Base-by-base conservation (phyloP, 1,140 invertebrate genomes). In the Heliconius nattereri region DNA sequence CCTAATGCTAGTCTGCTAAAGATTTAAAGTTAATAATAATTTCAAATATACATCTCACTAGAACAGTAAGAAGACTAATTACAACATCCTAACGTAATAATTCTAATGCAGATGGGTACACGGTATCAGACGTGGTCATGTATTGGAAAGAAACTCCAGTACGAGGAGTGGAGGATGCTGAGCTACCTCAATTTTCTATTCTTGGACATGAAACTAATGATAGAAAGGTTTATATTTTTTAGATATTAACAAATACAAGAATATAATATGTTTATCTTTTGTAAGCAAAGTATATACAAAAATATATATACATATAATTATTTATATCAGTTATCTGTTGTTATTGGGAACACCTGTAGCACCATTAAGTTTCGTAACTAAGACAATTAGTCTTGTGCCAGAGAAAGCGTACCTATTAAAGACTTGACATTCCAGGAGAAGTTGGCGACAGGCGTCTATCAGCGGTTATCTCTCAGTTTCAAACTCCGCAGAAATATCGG, bases 91-190 rank as follows among this genome's bases (percentile, higher is more conserved):
- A 91, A 93, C 89, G 81, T 89, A 71, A 49, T 66, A 66, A 32
- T 86, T 79, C 81, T 84, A 81, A 86, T 94, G 74, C 93, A 99
- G 99, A 99, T 96, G 99, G 99, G 7, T 99, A 99, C 95, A 99
- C 99, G 1, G 98, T 99, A 71, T 95, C 97, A 60, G 99, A 99
- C 91, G 98, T 99, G 20, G 97, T 99, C n/a, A 99, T 99, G 98
- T 98, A 98, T 91, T 99, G 99, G 99, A 97, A 97, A 85, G 96
- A 97, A 57, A 97, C 97, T 2, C 97, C 98, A 2, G 98, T 99
- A 1, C 96, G 97, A 75, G 98, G 98, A 2, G 98, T 99, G 3
- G 98, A 99, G 88, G 97, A 99, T 85, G 98, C 98, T 2, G 97
- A 99, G 91, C 94, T 99, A 71, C 98, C 98, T 8, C 99, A 99